Evolutionary conservation across 2,888 invertebrate genomes (phyloP).

Genomic region (Lamellibrachia satsuma): DNA sequence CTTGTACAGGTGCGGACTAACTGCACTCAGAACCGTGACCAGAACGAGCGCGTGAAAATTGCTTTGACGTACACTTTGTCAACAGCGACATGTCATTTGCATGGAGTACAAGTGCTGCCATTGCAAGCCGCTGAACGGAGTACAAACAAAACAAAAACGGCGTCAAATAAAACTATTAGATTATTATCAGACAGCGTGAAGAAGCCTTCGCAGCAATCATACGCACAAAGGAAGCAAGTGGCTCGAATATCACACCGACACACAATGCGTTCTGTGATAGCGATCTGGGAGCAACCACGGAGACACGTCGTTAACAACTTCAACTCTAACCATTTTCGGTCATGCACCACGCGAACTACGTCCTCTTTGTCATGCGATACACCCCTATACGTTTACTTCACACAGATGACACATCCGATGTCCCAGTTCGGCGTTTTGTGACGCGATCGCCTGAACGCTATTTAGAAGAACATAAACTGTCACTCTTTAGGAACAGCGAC

Average conservation of each 20-base stretch:
- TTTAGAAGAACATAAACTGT: neutral
- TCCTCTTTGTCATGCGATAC: slow-evolving; percentile 1
- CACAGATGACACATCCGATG: neutral
- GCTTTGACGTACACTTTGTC: neutral
- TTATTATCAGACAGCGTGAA: neutral
- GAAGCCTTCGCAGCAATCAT: neutral
- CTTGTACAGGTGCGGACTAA: neutral
- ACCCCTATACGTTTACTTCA: neutral
- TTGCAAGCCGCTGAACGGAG: neutral
- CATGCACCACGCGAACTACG: neutral
- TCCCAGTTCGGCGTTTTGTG: neutral
- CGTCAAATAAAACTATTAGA: slow-evolving; percentile 13
- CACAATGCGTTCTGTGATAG: neutral
- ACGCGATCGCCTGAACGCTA: neutral
- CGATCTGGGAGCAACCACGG: neutral
- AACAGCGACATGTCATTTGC: neutral
- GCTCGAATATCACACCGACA: neutral
- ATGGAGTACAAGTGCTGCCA: neutral
- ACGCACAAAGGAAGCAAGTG: neutral
- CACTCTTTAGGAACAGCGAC: neutral
- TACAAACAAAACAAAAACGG: neutral
- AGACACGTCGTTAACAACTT: slow-evolving; percentile 17
- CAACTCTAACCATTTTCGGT: neutral
- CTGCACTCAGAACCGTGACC: neutral
- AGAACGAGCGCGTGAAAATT: neutral